These are phyloP conservation scores for Anoplophora glabripennis DNA, from an alignment of 1,140 invertebrate genomes.

Conservation along the genomic window DNA sequence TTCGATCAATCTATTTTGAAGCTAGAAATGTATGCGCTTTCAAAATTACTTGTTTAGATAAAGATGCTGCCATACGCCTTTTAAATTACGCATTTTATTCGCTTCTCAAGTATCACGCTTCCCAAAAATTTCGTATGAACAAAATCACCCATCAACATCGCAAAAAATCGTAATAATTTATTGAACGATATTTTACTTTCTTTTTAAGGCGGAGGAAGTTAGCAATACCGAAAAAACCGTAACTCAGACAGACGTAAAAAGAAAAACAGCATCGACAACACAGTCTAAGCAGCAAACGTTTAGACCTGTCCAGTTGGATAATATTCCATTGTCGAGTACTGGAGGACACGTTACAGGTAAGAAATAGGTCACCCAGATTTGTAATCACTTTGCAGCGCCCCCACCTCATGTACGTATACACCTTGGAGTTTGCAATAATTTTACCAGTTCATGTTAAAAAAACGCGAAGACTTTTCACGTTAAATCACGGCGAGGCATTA, in stretches of 20 bases:
- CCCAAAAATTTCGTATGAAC: too few species aligned
- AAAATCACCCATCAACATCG: too few species aligned
- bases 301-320: slow-evolving; percentile 64
- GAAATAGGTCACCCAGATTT: slow-evolving; percentile 33
- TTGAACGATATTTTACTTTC: too few species aligned
- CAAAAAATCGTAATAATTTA: too few species aligned
- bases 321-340: slow-evolving; percentile 69
- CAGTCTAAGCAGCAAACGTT: slow-evolving; percentile 50
- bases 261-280: slow-evolving; percentile 36
- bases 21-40: not conserved
- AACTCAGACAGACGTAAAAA: slow-evolving; percentile 28
- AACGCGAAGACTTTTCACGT: too few species aligned
- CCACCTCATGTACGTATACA: too few species aligned
- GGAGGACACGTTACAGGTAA: slow-evolving; percentile 70
- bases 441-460: too few species aligned
- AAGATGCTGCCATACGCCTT: not conserved
- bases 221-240: slow-evolving; percentile 44
- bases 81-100: too few species aligned
- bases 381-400: too few species aligned
- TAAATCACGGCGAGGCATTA: too few species aligned
- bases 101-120: too few species aligned
- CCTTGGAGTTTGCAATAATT: too few species aligned
- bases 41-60: not conserved
- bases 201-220: slow-evolving; percentile 44
- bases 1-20: not conserved